Evolutionary conservation across 1,140 invertebrate genomes (phyloP).

Genomic region (Bursaphelenchus mucronatus): DNA sequence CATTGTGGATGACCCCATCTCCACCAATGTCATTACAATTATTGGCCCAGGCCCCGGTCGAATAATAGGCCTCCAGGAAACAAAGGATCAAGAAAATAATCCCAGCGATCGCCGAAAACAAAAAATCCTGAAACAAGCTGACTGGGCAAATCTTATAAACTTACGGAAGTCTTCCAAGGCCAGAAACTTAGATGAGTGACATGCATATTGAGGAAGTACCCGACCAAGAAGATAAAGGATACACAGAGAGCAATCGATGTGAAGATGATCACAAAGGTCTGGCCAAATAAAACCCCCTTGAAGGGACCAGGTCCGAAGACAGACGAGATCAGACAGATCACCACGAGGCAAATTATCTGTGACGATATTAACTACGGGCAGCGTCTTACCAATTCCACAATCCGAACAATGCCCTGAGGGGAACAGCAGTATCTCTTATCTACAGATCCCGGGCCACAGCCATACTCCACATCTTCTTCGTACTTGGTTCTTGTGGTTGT

Average conservation of each 20-base stretch:
- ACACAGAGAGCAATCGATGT: conserved; percentile 50
- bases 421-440: conserved; percentile 50
- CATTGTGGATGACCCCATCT: conserved; percentile 59
- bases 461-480: conserved; percentile 33
- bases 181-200: conserved; percentile 54
- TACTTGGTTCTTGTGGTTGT: conserved; percentile 40
- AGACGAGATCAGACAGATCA: conserved; percentile 54
- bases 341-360: conserved; percentile 54
- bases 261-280: conserved; percentile 54
- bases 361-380: neutral
- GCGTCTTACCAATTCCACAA: conserved; percentile 53
- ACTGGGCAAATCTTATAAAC: conserved; percentile 19
- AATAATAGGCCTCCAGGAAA: conserved; percentile 56
- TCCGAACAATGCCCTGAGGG: conserved; percentile 51
- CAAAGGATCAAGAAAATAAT: conserved; percentile 50
- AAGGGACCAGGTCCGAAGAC: conserved; percentile 59
- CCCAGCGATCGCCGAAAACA: conserved; percentile 40
- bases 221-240: conserved; percentile 57
- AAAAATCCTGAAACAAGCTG: conserved; percentile 43
- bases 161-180: conserved; percentile 48
- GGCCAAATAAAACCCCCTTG: conserved; percentile 60
- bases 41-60: conserved; percentile 59
- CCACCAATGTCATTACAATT: conserved; percentile 60
- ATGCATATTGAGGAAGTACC: conserved; percentile 54
- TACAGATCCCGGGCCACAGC: conserved; percentile 34